phyloP scores from a whole-genome alignment of 2,113 vertebrate genomes.

The Danio rerio region DNA sequence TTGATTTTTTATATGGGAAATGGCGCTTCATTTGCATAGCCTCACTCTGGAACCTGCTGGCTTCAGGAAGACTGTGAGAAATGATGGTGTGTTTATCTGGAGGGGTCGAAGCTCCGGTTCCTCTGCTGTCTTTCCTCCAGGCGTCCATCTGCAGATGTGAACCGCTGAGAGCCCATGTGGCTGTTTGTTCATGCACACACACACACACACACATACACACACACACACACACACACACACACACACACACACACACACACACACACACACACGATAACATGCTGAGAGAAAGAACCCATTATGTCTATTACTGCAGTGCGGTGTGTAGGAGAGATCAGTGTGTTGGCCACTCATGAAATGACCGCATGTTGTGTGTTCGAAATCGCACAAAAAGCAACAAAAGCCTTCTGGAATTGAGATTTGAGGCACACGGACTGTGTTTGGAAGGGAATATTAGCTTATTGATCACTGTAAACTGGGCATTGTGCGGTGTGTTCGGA shows the following conservation, averaged over 20 bases:
- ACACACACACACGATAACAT: background rate
- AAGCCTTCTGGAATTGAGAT: constrained; percentile 8
- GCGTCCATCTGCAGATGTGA: constrained; percentile 30
- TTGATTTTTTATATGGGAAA: background rate
- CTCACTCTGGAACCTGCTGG: background rate
- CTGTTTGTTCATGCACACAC: constrained; percentile 8
- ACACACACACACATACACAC: background rate
- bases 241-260: background rate
- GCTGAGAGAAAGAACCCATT: constrained; percentile 34
- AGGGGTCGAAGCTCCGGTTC: background rate
- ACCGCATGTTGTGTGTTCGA: constrained; percentile 10
- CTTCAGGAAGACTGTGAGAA: background rate
- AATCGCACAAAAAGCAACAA: background rate
- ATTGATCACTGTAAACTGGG: background rate
- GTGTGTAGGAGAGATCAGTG: constrained; percentile 18
- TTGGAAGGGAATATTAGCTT: background rate
- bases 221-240: background rate
- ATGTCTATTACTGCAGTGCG: constrained; percentile 27
- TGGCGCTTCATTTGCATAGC: background rate
- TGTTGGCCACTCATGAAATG: constrained; percentile 15
- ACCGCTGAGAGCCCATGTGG: background rate
- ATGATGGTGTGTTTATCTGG: constrained; percentile 17
- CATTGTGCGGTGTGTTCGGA: too few relatives aligned
- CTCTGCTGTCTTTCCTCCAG: constrained; percentile 21
- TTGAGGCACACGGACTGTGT: background rate